Evolutionary conservation across 2,888 invertebrate species (phyloP).

Genomic region (Rhyacophila evoluta): DNA sequence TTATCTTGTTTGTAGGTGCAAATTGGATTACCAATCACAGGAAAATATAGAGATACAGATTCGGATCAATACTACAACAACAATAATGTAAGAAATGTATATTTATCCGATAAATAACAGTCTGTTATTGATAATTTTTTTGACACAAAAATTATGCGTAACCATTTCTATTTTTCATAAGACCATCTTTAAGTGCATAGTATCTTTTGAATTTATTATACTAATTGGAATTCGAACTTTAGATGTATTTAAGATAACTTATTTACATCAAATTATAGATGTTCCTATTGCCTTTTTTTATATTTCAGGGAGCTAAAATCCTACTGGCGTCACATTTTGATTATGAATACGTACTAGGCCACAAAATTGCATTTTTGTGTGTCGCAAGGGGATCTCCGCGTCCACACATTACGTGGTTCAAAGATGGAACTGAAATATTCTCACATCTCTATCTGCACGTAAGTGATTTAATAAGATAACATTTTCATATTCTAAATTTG

Average conservation of each 20-base stretch:
- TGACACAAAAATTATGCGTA: too few species aligned
- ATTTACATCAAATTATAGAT: too few species aligned
- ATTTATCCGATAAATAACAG: too few species aligned
- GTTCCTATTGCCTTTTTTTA: too few species aligned
- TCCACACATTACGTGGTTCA: slow-evolving; percentile 96
- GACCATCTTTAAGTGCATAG: too few species aligned
- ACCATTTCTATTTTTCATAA: too few species aligned
- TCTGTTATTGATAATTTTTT: too few species aligned
- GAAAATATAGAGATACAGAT: slow-evolving; percentile 90
- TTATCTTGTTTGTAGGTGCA: slow-evolving; percentile 80
- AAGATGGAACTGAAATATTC: slow-evolving; percentile 93
- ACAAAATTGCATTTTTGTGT: slow-evolving; percentile 94
- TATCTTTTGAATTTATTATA: too few species aligned
- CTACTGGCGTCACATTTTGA: slow-evolving; percentile 91
- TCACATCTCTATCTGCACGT: slow-evolving; percentile 90
- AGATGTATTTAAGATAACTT: too few species aligned
- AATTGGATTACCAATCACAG: slow-evolving; percentile 88
- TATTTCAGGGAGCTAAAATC: slow-evolving; percentile 87
- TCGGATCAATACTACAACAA: slow-evolving; percentile 93
- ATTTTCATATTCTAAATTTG: too few species aligned
- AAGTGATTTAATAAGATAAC: too few species aligned
- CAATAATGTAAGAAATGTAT: slow-evolving; percentile 81
- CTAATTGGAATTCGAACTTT: too few species aligned
- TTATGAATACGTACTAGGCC: slow-evolving; percentile 92
- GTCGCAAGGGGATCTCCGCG: slow-evolving; percentile 90